phyloP scores from a whole-genome alignment of 2,888 invertebrate species.

The Rhimphoctona megacephalus region DNA sequence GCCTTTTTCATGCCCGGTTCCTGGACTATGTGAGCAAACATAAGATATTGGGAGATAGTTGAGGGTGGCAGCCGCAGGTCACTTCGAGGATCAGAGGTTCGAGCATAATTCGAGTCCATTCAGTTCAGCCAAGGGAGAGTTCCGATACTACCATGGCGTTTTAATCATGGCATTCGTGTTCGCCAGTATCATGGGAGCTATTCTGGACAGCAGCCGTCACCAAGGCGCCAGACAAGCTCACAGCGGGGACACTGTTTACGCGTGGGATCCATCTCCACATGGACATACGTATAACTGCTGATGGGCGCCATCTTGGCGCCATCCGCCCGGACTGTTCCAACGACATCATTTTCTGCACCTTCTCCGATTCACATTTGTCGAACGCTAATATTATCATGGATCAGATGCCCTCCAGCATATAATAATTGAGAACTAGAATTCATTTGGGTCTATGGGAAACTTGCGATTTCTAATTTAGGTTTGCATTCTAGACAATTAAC shows the following conservation, averaged over 20 bases:
- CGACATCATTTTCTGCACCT: constrained; percentile 69
- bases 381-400: constrained; percentile 37
- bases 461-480: background rate
- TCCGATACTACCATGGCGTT: constrained; percentile 69
- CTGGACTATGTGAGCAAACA: background rate
- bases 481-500: background rate
- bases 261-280: constrained; percentile 20
- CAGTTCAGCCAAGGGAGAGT: constrained; percentile 48
- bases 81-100: constrained; percentile 6
- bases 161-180: constrained; percentile 71
- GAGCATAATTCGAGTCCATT: constrained; percentile 49
- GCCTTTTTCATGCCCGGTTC: too few species aligned
- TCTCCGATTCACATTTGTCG: constrained; percentile 65
- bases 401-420: background rate
- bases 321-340: constrained; percentile 59
- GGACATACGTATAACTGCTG: constrained; percentile 38
- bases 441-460: background rate
- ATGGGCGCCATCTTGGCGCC: constrained; percentile 62
- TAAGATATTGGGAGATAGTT: constrained; percentile 31
- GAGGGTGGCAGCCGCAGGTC: constrained; percentile 42
- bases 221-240: constrained; percentile 72
- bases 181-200: constrained; percentile 72
- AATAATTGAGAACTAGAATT: background rate
- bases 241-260: constrained; percentile 57
- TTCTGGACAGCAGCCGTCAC: constrained; percentile 76